Evolutionary conservation across 2,113 vertebrate species (phyloP), one percentile per base, ranked within the genome.

Genomic region (Ceyx margarethae): DNA sequence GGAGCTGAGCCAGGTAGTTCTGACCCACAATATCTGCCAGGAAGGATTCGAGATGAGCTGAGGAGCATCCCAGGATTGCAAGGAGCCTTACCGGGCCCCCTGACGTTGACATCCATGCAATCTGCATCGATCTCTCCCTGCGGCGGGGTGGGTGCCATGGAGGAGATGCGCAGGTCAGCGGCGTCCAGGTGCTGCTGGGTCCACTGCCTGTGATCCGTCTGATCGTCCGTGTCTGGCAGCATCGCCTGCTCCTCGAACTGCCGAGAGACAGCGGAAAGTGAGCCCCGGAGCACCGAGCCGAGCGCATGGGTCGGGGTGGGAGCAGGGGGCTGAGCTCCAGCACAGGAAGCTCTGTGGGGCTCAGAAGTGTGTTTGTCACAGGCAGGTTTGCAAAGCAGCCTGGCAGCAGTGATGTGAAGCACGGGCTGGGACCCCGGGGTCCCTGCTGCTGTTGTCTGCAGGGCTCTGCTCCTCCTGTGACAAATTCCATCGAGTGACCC

Each of bases 181-280:
- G 99, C 99, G 0, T 99, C 99, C 95, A 99, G 97, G 96, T 99
- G 99, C 97, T 99, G 99, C 96, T 99, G 99, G 0, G 99, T 99
- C 99, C 99, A 99, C 97, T 99, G 99, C 65, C 99, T 97, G 97
- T 99, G 99, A 92, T 99, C 99, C 0, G 98, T 98, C 97, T 99
- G 98, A 82, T 98, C 98, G 1, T 98, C 98, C 11, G 96, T 94
- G 73, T 99, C 98, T 0, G 97, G 97, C 48, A 99, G 97, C 54
- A 98, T 98, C 5, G 98, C 98, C 31, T 98, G 98, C 78, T 99
- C 99, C 79, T 99, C 99, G 10, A 98, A 98, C 98, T 99, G 95
- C 3, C 48, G n/a, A 11, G 22, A 3, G 12, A 68, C 17, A 57
- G 46, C 2, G 21, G 42, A 64, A 29, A 45, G 1, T 71, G 51